Evolutionary conservation across 2,797 vertebrate species (phyloP).

Genomic region (Falco concolor): DNA sequence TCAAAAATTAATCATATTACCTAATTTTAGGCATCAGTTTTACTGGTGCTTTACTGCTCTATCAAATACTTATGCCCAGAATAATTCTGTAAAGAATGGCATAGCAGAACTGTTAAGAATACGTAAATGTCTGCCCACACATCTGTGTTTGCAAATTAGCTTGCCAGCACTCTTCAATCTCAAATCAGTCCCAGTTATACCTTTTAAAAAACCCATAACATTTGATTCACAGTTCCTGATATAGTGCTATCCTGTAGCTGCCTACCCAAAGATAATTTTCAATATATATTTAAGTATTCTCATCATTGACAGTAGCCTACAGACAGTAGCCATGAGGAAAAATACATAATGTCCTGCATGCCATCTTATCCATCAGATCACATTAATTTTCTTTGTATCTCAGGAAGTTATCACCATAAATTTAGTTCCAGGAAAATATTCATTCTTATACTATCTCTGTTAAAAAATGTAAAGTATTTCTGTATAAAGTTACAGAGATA

Average conservation of each 20-base stretch:
- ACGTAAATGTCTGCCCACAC: background rate
- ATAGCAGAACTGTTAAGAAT: background rate
- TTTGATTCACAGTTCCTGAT: background rate
- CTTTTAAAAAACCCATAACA: background rate
- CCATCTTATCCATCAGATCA: background rate
- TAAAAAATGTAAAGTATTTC: background rate
- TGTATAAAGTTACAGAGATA: background rate
- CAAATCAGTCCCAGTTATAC: background rate
- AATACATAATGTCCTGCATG: background rate
- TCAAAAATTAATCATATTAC: background rate
- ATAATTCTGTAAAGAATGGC: background rate
- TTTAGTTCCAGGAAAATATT: background rate
- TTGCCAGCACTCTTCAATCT: slow-evolving; percentile 3
- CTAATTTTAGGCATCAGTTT: background rate
- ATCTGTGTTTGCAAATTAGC: slow-evolving; percentile 7
- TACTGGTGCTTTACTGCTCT: background rate
- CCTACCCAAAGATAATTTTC: background rate
- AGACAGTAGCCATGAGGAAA: background rate
- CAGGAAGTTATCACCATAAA: background rate
- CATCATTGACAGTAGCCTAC: background rate
- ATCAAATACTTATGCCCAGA: background rate
- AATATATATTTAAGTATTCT: background rate
- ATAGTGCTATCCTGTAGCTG: background rate
- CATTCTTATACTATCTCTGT: background rate
- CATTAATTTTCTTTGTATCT: background rate